Percentiles rank a stretch among this genome's conserved stretches.
phyloP scores from a whole-genome alignment of 1,140 invertebrate genomes.

The Sipha flava region DNA sequence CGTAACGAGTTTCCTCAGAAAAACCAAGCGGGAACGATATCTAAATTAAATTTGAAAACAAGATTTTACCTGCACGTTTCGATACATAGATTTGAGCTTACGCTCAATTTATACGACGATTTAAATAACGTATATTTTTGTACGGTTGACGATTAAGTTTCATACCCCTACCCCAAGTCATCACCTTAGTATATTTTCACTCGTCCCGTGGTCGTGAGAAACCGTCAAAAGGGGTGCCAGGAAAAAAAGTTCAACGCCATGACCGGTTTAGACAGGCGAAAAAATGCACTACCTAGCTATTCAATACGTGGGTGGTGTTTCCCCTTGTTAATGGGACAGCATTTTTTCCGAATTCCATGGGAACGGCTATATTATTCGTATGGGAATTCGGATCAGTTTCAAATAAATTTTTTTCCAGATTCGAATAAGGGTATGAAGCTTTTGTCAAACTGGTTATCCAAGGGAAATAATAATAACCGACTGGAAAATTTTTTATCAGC shows the following conservation, averaged over 20 bases:
- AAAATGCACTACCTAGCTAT: neutral
- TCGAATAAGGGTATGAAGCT: neutral
- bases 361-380: neutral
- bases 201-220: neutral
- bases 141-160: neutral
- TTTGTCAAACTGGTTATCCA: neutral
- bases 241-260: neutral
- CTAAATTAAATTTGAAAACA: too few relatives aligned
- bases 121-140: neutral
- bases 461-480: neutral
- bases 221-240: neutral
- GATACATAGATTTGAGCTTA: too few relatives aligned
- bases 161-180: neutral
- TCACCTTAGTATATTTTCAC: too few relatives aligned
- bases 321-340: neutral
- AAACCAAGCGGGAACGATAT: too few relatives aligned
- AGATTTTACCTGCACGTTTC: too few relatives aligned
- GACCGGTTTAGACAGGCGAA: neutral
- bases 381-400: neutral
- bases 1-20: too few relatives aligned
- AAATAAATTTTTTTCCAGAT: neutral
- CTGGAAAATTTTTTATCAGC: neutral
- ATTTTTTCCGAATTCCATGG: slow-evolving; percentile 27
- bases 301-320: neutral
- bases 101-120: too few relatives aligned